Base-by-base conservation (phyloP, 2,797 vertebrate genomes). In the Masticophis lateralis region DNA sequence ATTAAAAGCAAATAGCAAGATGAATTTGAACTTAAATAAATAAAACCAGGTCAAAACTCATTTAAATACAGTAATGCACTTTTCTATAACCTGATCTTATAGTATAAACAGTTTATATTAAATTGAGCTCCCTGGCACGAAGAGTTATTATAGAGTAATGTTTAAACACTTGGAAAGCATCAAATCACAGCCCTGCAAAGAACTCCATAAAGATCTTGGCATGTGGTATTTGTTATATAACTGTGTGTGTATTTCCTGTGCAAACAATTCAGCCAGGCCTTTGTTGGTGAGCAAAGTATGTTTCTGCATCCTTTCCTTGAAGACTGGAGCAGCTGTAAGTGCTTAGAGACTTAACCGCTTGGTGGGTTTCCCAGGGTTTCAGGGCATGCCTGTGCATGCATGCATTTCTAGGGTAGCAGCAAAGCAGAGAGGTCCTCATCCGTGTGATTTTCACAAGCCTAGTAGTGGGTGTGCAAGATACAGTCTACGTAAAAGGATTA, bases 31-130 rank as follows among this genome's bases (percentile, higher is more conserved):
- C 83, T 51, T 61, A 61, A 74, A 74, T 90, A 94, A 88, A 57
- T 89, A 32, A 93, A 90, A n/a, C 2, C 1, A 0, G 90, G 90
- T 94, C 74, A 51, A 59, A 63, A 66, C 91, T 57, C 86, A 53
- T 94, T 91, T 88, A 93, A 92, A 37, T 90, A 37, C 16, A 74
- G 69, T 3, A 5, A 0, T 94, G 55, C 18, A 94, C 91, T 90
- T 74, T 93, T 63, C 91, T 60, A 63, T 92, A 91, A 95, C 93
- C 88, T 93, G 90, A 94, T 93, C 89, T 3, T 0, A 94, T 94
- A 89, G 92, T 92, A 91, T 92, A 0, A 28, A 1, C 88, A 87
- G 87, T 89, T 94, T 89, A 0, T 0, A 69, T 89, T 90, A 92
- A 93, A 89, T 95, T 95, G 57, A 91, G 87, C 56, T 63, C 87